Evolutionary conservation across 2,113 vertebrate genomes (phyloP), one percentile per base, ranked within the genome.

Genomic region (Oryzias celebensis): DNA sequence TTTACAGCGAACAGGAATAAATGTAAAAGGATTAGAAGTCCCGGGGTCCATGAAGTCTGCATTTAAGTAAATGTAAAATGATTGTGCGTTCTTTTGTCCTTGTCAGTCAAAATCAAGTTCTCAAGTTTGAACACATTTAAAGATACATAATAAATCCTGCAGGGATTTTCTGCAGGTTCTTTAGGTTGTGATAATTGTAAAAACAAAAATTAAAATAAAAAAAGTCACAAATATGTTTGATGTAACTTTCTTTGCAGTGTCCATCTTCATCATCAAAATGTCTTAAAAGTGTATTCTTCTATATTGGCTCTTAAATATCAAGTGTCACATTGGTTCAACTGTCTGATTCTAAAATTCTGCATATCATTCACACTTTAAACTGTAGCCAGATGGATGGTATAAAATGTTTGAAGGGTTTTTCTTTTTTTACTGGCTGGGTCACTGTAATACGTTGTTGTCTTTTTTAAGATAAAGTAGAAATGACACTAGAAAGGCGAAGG

Each of bases 401-500:
- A 2, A 36, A 36, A 36, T 12, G 36, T 36, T 36, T 36, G 8
- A 36, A 12, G 26, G 26, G 36, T 36, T 36, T 36, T 36, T 36
- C 12, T 36, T 36, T 36, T 36, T 36, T 36, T 36, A 36, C 8
- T 36, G 36, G 36, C 36, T 36, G 36, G 36, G 36, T 36, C 36
- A 36, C 36, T 36, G 36, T 36, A 36, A 36, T 12, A 12, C 10
- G 8, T 36, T 36, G 36, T 36, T 36, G 8, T 36, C 12, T 66
- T 66, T 48, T 52, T 42, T 52, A 26, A 36, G 45, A 52, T 43
- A 13, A 58, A 26, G 50, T 20, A 52, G 7, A 61, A 53, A 72
- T 49, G 36, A 75, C 71, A 74, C 26, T 52, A 52, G 63, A 50
- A n/a, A 7, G 44, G 2, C 14, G 24, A 73, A 28, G 41, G 18